Percentiles rank a stretch among this genome's conserved stretches.
These are phyloP conservation scores for Columba guinea DNA, from an alignment of 2,797 vertebrate genomes.

Conservation along the genomic window DNA sequence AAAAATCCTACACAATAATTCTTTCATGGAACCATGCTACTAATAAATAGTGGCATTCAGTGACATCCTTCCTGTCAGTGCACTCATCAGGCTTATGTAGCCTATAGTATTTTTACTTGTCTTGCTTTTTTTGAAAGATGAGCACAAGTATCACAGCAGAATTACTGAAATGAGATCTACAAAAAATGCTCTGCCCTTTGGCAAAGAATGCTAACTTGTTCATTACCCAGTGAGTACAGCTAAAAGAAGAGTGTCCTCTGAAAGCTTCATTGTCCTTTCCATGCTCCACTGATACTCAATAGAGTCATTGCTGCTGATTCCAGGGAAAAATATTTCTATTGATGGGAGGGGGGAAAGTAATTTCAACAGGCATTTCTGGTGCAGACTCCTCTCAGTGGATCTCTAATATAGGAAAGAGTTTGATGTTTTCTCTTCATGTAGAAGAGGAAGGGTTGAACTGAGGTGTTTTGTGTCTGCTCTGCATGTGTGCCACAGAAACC, in stretches of 20 bases:
- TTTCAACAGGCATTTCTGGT: conserved; percentile 10
- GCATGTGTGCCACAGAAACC: neutral
- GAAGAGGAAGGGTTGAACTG: neutral
- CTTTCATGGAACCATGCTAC: neutral
- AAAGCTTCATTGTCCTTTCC: conserved; percentile 29
- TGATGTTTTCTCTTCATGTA: neutral
- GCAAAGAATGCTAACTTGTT: neutral
- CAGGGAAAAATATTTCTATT: neutral
- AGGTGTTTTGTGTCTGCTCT: neutral
- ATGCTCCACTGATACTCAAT: neutral
- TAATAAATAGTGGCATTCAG: conserved; percentile 34
- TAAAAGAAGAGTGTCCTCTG: conserved; percentile 36
- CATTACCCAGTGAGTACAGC: conserved; percentile 6
- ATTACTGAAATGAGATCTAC: conserved; percentile 11
- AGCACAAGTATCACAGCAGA: conserved; percentile 2
- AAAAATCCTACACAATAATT: conserved; percentile 49
- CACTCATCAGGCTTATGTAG: neutral
- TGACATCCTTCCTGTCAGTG: conserved; percentile 27
- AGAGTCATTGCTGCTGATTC: neutral
- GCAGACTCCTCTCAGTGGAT: neutral
- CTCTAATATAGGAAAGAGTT: neutral
- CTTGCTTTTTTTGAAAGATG: neutral
- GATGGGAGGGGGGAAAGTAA: neutral
- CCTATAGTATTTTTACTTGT: neutral
- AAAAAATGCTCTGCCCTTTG: conserved; percentile 27